These are phyloP conservation scores for Tuberolachnus salignus DNA, from an alignment of 2,888 invertebrate genomes.

Conservation along the genomic window DNA sequence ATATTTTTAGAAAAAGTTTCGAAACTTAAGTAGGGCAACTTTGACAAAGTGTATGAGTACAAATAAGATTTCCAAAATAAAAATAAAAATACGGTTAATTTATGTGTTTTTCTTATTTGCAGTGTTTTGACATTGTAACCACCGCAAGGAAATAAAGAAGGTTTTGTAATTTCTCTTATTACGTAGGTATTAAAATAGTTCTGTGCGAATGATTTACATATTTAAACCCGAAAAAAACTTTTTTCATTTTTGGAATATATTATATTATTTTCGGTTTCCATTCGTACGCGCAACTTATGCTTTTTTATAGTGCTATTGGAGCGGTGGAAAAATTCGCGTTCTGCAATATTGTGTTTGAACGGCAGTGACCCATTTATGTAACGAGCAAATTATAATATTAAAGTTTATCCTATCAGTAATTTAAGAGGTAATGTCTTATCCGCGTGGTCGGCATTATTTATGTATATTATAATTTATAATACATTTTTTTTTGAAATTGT, in stretches of 20 bases:
- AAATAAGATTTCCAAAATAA: conserved; percentile 18
- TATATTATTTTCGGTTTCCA: conserved; percentile 2
- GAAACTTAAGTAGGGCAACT: not conserved
- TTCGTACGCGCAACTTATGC: conserved; percentile 1
- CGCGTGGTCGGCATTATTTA: too few species aligned
- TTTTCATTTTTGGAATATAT: conserved; percentile 21
- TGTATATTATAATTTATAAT: not conserved
- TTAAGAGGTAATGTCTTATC: not conserved
- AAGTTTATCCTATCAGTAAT: conserved; percentile 16
- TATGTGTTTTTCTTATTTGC: conserved; percentile 13
- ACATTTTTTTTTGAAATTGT: not conserved
- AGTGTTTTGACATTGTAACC: not conserved
- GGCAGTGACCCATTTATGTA: not conserved
- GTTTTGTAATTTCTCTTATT: conserved; percentile 23
- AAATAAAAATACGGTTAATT: conserved; percentile 12
- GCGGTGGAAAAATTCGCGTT: not conserved
- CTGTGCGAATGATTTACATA: conserved; percentile 20
- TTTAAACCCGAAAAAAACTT: conserved; percentile 29
- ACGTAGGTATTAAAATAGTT: not conserved
- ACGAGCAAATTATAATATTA: conserved; percentile 22
- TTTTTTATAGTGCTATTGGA: not conserved
- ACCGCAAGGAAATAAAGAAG: conserved; percentile 1
- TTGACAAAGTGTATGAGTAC: not conserved
- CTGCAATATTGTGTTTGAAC: conserved; percentile 11
- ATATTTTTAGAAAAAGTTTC: conserved; percentile 16